phyloP scores from a whole-genome alignment of 2,888 invertebrate genomes.

The Drosophila barbarae region DNA sequence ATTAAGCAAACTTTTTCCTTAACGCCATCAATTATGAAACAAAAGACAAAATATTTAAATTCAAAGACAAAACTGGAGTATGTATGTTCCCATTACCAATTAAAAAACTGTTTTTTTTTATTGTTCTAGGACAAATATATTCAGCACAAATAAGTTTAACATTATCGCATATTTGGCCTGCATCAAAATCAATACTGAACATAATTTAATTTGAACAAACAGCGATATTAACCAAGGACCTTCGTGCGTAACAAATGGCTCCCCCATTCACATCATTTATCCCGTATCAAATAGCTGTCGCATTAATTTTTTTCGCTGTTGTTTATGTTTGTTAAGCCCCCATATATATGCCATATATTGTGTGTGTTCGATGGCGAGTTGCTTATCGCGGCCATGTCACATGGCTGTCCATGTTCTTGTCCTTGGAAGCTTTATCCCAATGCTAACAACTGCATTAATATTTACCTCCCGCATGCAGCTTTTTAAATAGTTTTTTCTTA shows the following conservation, averaged over 20 bases:
- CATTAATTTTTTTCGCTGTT: slow-evolving; percentile 17
- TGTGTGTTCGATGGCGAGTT: slow-evolving; percentile 18
- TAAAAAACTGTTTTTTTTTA: background rate
- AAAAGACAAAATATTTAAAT: background rate
- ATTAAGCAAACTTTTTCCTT: background rate
- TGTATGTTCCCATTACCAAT: background rate
- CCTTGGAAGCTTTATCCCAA: slow-evolving; percentile 20
- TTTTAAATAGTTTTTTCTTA: slow-evolving; percentile 22
- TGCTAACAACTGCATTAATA: slow-evolving; percentile 35
- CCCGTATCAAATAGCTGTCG: slow-evolving; percentile 24
- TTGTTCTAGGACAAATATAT: background rate
- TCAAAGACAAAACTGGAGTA: background rate
- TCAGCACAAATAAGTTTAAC: background rate
- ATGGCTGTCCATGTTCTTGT: slow-evolving; percentile 7
- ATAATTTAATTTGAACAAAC: slow-evolving; percentile 18
- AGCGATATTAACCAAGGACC: slow-evolving; percentile 9
- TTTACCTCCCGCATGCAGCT: slow-evolving; percentile 18
- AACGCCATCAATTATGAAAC: background rate
- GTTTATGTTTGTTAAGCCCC: slow-evolving; percentile 27
- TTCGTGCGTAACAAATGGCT: slow-evolving; percentile 22
- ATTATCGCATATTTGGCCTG: slow-evolving; percentile 1
- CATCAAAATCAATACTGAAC: slow-evolving; percentile 8
- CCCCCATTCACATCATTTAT: slow-evolving; percentile 29
- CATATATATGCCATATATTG: slow-evolving; percentile 10
- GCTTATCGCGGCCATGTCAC: slow-evolving; percentile 28